Conservation (phyloP, 2,113 vertebrate species). For the Hyperopisus bebe region DNA sequence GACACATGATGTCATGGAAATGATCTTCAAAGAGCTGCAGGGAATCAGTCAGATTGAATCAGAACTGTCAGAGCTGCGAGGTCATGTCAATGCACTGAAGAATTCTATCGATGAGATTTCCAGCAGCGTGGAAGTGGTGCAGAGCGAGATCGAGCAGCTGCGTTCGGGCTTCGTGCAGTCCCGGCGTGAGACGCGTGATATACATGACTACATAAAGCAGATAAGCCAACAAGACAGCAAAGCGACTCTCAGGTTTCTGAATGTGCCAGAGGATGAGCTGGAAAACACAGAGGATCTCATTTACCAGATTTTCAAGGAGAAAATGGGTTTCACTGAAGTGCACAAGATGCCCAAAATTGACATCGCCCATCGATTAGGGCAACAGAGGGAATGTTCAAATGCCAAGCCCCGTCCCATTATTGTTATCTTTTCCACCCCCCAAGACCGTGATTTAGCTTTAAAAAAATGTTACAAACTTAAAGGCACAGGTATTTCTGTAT, state of each 20-base stretch:
- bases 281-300: slow-evolving; percentile 79
- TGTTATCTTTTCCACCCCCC: slow-evolving; percentile 85
- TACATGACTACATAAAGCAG: slow-evolving; percentile 96
- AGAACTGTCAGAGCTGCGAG: slow-evolving; percentile 88
- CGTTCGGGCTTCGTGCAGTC: slow-evolving; percentile 93
- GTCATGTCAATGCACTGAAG: slow-evolving; percentile 92
- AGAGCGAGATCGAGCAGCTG: slow-evolving; percentile 93
- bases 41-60: slow-evolving; percentile 98
- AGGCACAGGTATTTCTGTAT: slow-evolving; percentile 87
- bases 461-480: slow-evolving; percentile 98
- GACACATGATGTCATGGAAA: slow-evolving; percentile 98
- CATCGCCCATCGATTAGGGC: slow-evolving; percentile 87
- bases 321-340: slow-evolving; percentile 87
- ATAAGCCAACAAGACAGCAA: slow-evolving; percentile 83
- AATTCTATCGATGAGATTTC: slow-evolving; percentile 98
- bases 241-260: slow-evolving; percentile 83
- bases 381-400: slow-evolving; percentile 87
- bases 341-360: slow-evolving; percentile 83
- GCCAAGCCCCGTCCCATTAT: slow-evolving; percentile 93
- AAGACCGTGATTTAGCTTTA: slow-evolving; percentile 88
- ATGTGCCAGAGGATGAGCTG: slow-evolving; percentile 84
- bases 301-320: slow-evolving; percentile 82
- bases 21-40: slow-evolving; percentile 98
- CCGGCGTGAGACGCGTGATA: slow-evolving; percentile 89
- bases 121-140: slow-evolving; percentile 94